phyloP scores from a whole-genome alignment of 2,888 invertebrate genomes.

The Drosophila yooni region DNA sequence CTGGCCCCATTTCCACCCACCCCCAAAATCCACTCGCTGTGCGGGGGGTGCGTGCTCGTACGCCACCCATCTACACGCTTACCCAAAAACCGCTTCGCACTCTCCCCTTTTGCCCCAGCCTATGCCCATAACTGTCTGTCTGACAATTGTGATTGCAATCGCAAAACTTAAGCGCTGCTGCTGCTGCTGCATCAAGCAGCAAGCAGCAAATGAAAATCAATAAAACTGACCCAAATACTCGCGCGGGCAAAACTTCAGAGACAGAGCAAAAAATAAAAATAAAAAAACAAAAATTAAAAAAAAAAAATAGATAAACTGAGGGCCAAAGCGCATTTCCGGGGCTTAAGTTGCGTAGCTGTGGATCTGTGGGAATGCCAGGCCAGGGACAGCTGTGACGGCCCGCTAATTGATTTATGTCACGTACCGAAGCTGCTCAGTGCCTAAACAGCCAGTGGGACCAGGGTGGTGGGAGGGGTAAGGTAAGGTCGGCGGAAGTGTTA shows the following conservation, averaged over 20 bases:
- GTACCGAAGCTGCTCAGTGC: conserved; percentile 49
- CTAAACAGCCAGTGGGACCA: neutral
- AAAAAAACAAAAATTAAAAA: neutral
- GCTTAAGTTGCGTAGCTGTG: conserved; percentile 14
- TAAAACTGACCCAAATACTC: conserved; percentile 76
- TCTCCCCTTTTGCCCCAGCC: neutral
- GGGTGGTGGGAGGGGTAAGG: conserved; percentile 3
- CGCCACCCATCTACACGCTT: conserved; percentile 2
- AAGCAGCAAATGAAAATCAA: conserved; percentile 64
- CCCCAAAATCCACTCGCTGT: neutral
- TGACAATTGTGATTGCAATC: conserved; percentile 72
- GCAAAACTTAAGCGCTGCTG: conserved; percentile 51
- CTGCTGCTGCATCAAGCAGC: conserved; percentile 1
- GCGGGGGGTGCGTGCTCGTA: conserved; percentile 8
- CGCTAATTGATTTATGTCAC: conserved; percentile 78
- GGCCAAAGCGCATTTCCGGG: conserved; percentile 72
- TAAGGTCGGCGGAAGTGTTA: conserved; percentile 9
- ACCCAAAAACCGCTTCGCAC: neutral
- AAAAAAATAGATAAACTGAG: conserved; percentile 4
- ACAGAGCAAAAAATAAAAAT: conserved; percentile 9
- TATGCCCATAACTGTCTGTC: conserved; percentile 15
- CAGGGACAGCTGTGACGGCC: conserved; percentile 63
- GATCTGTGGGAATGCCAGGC: conserved; percentile 60
- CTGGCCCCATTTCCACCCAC: conserved; percentile 47
- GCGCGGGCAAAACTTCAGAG: conserved; percentile 67